These are phyloP conservation scores for Molossus molossus DNA, from an alignment of 2,797 vertebrate genomes.

Conservation along the genomic window DNA sequence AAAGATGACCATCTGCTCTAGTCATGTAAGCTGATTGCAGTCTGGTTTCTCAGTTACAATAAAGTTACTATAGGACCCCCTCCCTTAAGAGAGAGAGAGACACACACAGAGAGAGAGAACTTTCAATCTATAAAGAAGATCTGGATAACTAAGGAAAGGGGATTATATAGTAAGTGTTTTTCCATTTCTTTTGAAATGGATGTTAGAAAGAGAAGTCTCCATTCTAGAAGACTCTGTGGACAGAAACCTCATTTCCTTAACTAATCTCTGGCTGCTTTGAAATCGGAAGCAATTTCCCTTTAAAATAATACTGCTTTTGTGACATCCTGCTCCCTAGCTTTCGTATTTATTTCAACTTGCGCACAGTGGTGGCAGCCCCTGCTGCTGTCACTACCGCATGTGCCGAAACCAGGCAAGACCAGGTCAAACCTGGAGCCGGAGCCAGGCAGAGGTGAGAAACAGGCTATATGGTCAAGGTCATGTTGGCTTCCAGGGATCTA, in stretches of 20 bases:
- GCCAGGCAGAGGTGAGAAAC: not conserved
- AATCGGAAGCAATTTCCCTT: slow-evolving; percentile 48
- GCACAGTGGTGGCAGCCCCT: not conserved
- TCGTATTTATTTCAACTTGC: slow-evolving; percentile 4
- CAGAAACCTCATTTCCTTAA: not conserved
- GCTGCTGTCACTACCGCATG: not conserved
- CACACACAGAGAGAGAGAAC: not conserved
- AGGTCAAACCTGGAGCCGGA: not conserved
- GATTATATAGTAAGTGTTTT: not conserved
- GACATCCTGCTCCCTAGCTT: slow-evolving; percentile 19
- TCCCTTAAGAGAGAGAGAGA: not conserved
- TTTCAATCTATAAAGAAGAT: not conserved
- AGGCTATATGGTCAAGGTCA: not conserved
- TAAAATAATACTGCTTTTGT: slow-evolving; percentile 54
- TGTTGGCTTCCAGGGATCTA: not conserved
- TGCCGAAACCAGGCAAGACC: not conserved
- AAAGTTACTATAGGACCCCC: slow-evolving; percentile 59
- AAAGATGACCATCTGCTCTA: slow-evolving; percentile 65
- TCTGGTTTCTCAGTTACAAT: slow-evolving; percentile 79
- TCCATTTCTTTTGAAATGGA: slow-evolving; percentile 9
- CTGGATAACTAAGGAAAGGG: not conserved
- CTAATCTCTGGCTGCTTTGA: slow-evolving; percentile 18
- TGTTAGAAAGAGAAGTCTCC: not conserved
- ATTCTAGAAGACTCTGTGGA: not conserved
- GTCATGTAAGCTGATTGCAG: slow-evolving; percentile 57